Evolutionary conservation across 2,888 invertebrate species (phyloP), one percentile per base, ranked within the genome.

Genomic region (Perdita meconis): DNA sequence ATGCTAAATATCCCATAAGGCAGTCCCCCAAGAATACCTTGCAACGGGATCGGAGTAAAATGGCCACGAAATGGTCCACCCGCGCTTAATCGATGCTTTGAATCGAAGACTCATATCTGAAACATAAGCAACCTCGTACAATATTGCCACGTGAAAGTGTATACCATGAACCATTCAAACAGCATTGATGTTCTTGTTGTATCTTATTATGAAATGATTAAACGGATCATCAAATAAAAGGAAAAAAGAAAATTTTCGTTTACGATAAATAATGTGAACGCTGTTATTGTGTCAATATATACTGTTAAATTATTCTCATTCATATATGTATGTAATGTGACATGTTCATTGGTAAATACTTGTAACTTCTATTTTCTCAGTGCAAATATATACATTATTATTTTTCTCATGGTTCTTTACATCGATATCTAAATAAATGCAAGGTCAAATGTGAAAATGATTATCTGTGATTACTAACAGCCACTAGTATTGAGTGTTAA

Each of bases 101-200:
- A 89, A 89, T 90, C 86, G 91, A 88, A 88, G 91, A 90, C 88
- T 89, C 89, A 92, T 67, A 67, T 92, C 92, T 92, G 92, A 92
- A 92, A 92, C 92, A 92, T 90, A 92, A 92, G 92, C 90, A 92
- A 89, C 88, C 88, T 90, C 92, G 91, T 92, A 92, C 89, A 92
- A 91, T 92, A 88, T 89, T 89, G 82, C 81, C 78, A 86, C 65
- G 51, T 56, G 69, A 66, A 71, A 65, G 59, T 60, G 68, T 60
- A 80, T 77, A 66, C 77, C 77, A 63, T 79, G 87, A 87, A 80
- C 87, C 87, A 87, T 83, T 85, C 81, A 86, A 85, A 83, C 81
- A 87, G 85, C 80, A 87, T 81, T 85, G 82, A 87, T 63, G 82
- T 75, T 82, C 74, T 47, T 67, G 67, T 77, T 63, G 75, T 71